A percentile compares a stretch with the other conserved stretches of the same genome.
These are phyloP conservation scores for Tinea semifulvella DNA, from an alignment of 2,888 invertebrate genomes.

Conservation along the genomic window DNA sequence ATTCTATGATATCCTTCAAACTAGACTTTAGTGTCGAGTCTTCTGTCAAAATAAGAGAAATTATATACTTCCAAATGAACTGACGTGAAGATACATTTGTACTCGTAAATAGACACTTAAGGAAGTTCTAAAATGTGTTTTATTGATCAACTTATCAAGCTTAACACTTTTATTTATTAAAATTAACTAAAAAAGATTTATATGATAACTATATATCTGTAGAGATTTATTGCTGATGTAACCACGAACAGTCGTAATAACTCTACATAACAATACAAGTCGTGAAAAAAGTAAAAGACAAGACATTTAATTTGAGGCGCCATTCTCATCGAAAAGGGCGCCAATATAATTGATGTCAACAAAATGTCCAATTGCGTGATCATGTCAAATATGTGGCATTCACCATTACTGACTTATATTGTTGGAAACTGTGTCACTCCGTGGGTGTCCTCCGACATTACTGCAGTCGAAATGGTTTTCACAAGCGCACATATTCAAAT, in stretches of 20 bases:
- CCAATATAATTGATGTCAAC: constrained; percentile 22
- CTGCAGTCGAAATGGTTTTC: background rate
- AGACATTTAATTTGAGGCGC: background rate
- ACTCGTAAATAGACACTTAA: too few relatives aligned
- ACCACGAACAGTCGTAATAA: constrained; percentile 5
- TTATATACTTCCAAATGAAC: too few relatives aligned
- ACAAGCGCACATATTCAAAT: constrained; percentile 8
- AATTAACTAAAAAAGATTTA: too few relatives aligned
- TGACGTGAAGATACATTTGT: too few relatives aligned
- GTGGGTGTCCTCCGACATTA: constrained; percentile 2
- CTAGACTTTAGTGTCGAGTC: too few relatives aligned
- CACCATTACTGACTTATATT: constrained; percentile 11
- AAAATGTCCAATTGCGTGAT: constrained; percentile 15
- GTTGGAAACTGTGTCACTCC: constrained; percentile 18
- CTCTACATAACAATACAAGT: background rate
- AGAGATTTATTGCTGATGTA: constrained; percentile 5
- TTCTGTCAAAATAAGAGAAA: too few relatives aligned
- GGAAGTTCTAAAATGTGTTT: too few relatives aligned
- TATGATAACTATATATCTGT: too few relatives aligned
- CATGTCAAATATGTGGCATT: constrained; percentile 17
- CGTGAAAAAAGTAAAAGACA: constrained; percentile 1
- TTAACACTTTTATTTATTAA: too few relatives aligned
- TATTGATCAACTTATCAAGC: too few relatives aligned
- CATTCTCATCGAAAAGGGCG: constrained; percentile 17
- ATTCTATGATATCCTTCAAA: too few relatives aligned